A percentile compares a stretch with the other conserved stretches of the same genome.
Conservation (phyloP, 2,888 invertebrate genomes). For the Biston stratarius region DNA sequence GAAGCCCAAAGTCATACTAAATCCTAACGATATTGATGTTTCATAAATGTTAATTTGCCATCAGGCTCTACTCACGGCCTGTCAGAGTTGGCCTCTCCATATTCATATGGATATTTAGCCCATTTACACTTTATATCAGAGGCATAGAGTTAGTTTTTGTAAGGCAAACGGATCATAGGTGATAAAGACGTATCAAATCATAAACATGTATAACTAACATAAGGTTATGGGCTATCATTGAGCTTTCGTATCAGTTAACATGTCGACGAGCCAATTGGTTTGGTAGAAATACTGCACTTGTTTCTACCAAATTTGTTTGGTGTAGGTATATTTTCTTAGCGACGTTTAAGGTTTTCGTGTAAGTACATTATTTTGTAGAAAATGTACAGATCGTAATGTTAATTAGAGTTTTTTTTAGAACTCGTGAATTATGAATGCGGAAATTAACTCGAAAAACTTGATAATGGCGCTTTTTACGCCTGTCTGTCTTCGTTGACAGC, state of each 20-base stretch:
- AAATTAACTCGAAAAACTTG: too few species aligned
- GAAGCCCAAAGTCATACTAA: conserved; percentile 9
- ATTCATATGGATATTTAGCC: conserved; percentile 4
- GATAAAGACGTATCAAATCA: conserved; percentile 33
- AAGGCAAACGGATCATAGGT: conserved; percentile 5
- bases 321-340: conserved; percentile 13
- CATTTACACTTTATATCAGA: conserved; percentile 4
- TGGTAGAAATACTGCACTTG: conserved; percentile 4
- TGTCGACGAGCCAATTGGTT: conserved; percentile 28
- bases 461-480: too few species aligned
- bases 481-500: too few species aligned
- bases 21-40: conserved; percentile 29
- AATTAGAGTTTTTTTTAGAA: too few species aligned
- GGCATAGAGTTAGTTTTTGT: conserved; percentile 19
- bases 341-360: neutral
- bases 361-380: neutral
- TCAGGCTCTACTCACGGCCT: conserved; percentile 13
- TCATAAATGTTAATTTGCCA: conserved; percentile 37
- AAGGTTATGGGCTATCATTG: conserved; percentile 33
- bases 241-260: conserved; percentile 34
- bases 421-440: too few species aligned
- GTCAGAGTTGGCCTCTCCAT: conserved; percentile 15
- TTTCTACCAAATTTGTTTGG: conserved; percentile 5
- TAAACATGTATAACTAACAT: conserved; percentile 35
- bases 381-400: too few species aligned